Conservation (phyloP, 2,797 vertebrate genomes). For the Acanthiza pusilla region DNA sequence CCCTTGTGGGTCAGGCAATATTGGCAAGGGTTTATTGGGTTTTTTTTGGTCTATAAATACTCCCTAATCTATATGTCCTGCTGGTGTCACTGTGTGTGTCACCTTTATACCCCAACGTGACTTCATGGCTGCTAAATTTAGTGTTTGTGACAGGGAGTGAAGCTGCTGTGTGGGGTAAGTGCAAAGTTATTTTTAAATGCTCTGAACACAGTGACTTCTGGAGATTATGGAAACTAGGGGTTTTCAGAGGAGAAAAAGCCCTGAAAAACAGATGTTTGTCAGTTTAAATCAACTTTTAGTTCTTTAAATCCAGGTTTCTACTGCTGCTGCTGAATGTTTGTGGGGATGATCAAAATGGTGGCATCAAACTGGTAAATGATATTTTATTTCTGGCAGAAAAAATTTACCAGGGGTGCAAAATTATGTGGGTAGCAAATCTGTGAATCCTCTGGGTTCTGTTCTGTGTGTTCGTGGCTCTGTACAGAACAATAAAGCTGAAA, state of each 20-base stretch:
- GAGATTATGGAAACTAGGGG: neutral
- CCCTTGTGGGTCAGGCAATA: neutral
- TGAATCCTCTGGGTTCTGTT: neutral
- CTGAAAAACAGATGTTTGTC: neutral
- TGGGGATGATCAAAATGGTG: neutral
- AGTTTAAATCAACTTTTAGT: neutral
- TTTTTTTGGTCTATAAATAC: slow-evolving; percentile 43
- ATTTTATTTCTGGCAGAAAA: neutral
- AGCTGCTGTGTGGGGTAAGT: neutral
- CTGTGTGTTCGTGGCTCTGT: neutral
- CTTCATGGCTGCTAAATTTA: neutral
- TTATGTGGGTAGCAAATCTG: neutral
- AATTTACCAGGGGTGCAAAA: neutral
- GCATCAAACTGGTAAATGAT: neutral
- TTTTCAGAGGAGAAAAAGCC: neutral
- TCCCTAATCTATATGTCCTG: slow-evolving; percentile 16
- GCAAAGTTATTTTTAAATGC: neutral
- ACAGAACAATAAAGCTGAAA: neutral
- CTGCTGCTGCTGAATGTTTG: neutral
- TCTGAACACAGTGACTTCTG: neutral
- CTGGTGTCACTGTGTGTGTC: neutral
- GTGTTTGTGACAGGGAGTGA: neutral
- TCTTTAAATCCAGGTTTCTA: neutral
- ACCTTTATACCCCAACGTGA: neutral
- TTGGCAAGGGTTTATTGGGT: neutral